Base-by-base conservation (phyloP, 2,113 vertebrate genomes). In the Dasyurus viverrinus region DNA sequence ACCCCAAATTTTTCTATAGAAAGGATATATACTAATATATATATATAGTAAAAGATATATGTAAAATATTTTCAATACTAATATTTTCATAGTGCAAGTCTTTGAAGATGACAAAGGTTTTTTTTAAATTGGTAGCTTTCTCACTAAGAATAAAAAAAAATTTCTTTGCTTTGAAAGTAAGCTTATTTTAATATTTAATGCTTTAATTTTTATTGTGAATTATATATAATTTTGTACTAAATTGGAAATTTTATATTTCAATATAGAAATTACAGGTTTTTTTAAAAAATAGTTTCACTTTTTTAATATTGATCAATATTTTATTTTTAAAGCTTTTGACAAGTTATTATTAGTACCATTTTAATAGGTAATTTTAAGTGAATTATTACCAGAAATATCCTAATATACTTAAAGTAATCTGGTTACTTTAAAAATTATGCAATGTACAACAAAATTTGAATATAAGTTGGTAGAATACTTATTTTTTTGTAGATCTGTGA, bases 401-500 rank as follows among this genome's bases (percentile, higher is more conserved):
- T 84, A 42, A 42, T 42, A 42, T 84, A n/a, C n/a, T 68, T 22
- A n/a, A n/a, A n/a, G n/a, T n/a, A n/a, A 84, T 84, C n/a, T 42
- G 68, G 6, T 84, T 84, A 84, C 68, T 84, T 84, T 23, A 84
- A 84, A 84, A 84, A 23, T 42, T 22, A 42, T 42, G 36, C 97
- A 97, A 93, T 92, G 93, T 90, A 94, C 76, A 95, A 84, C 93
- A 91, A 46, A 96, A 94, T 84, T 16, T 68, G 89, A 89, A 92
- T 1, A 96, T 91, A 93, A 89, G 97, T 93, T 92, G 55, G 22
- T 22, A 97, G 54, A 57, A 96, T 93, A 92, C 93, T 94, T 96
- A 94, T 89, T 97, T 94, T 89, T 97, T 97, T 97, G 98, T 93
- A 97, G 97, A 97, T 97, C 97, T 98, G 97, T 97, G 97, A 94